phyloP scores from a whole-genome alignment of 2,797 vertebrate species.

The Myotis myotis region DNA sequence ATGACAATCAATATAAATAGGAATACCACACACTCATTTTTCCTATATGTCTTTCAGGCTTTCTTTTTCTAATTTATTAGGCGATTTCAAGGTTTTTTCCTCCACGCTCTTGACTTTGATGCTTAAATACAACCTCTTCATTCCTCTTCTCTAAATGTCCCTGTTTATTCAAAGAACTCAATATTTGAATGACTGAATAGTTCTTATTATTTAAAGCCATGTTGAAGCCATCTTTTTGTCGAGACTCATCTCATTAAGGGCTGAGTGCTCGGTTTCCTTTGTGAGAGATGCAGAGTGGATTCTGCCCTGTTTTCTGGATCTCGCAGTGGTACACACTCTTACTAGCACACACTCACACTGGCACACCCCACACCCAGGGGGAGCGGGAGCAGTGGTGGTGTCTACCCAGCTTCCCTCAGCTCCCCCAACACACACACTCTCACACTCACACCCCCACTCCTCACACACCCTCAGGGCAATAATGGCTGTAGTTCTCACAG shows the following conservation, averaged over 20 bases:
- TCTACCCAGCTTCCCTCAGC: neutral
- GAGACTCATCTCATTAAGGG: neutral
- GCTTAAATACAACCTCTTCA: neutral
- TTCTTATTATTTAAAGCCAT: neutral
- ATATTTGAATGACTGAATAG: neutral
- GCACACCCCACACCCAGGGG: too few relatives aligned
- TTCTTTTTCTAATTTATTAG: neutral
- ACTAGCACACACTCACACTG: neutral
- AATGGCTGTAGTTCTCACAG: neutral
- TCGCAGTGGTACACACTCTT: neutral
- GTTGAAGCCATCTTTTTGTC: neutral
- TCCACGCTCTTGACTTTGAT: neutral
- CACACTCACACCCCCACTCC: neutral
- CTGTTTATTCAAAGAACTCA: neutral
- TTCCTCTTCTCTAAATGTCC: neutral
- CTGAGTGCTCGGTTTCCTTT: neutral
- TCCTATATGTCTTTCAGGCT: neutral
- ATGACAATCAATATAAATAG: constrained; percentile 31
- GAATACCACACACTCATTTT: neutral
- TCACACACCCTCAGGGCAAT: neutral
- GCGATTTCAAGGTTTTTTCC: neutral
- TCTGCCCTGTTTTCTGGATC: too few relatives aligned
- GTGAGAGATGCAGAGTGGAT: neutral
- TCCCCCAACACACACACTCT: neutral
- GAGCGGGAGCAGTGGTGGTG: too few relatives aligned